Percentiles rank a stretch among this genome's conserved stretches.
phyloP scores from a whole-genome alignment of 2,797 vertebrate species.

The Typhlichthys eigenmanni region DNA sequence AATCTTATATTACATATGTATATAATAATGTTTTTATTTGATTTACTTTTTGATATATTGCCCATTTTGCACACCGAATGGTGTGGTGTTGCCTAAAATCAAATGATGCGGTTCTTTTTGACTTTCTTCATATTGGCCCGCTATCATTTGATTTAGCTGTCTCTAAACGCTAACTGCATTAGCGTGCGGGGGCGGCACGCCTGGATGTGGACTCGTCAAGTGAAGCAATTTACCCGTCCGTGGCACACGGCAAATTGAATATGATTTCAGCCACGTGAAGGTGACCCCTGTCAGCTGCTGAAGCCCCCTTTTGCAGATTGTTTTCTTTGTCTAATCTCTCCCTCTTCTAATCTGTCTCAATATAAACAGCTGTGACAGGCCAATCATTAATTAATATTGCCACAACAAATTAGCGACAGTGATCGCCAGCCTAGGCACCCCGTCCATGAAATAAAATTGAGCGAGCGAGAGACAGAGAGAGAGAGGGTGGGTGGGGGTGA shows the following conservation, averaged over 20 bases:
- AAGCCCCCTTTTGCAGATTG: conserved; percentile 73
- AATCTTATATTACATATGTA: too few relatives aligned
- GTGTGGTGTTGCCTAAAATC: conserved; percentile 16
- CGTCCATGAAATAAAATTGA: conserved; percentile 51
- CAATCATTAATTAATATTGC: conserved; percentile 87
- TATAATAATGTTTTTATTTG: neutral
- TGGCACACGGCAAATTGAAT: conserved; percentile 73
- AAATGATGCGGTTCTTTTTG: conserved; percentile 17
- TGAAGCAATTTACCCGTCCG: conserved; percentile 63
- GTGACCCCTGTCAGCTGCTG: conserved; percentile 80
- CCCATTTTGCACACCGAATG: neutral
- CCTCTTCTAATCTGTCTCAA: conserved; percentile 80
- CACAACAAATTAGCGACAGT: conserved; percentile 81
- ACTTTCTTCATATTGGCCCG: conserved; percentile 17
- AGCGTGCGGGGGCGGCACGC: conserved; percentile 33
- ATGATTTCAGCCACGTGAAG: conserved; percentile 79
- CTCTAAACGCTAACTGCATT: conserved; percentile 40
- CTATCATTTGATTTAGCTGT: conserved; percentile 57
- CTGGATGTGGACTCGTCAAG: conserved; percentile 67
- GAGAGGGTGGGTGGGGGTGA: conserved; percentile 33
- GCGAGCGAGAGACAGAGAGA: conserved; percentile 18
- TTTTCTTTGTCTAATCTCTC: conserved; percentile 77
- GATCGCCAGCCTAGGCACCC: conserved; percentile 55
- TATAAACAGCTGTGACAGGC: conserved; percentile 80
- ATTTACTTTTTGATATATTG: conserved; percentile 5